Evolutionary conservation across 2,888 invertebrate species (phyloP).

Genomic region (Hypsopygia costalis): DNA sequence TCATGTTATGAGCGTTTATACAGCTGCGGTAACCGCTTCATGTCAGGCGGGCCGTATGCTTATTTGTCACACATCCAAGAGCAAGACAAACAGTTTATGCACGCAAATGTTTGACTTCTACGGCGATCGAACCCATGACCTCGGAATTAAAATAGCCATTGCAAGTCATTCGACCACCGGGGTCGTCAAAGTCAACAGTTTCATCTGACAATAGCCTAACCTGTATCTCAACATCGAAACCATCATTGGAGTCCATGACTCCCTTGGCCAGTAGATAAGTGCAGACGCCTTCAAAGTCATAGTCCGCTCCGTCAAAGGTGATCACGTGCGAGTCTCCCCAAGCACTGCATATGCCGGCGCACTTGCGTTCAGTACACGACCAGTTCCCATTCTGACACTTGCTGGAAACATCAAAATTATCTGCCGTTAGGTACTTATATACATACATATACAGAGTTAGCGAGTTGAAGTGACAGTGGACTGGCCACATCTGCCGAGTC

Average conservation of each 20-base stretch:
- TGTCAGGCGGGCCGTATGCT: too few species aligned
- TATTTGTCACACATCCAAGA: too few species aligned
- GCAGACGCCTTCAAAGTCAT: slow-evolving; percentile 94
- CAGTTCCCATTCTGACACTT: slow-evolving; percentile 88
- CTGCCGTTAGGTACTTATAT: too few species aligned
- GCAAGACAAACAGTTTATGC: neutral
- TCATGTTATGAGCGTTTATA: too few species aligned
- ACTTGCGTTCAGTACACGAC: slow-evolving; percentile 87
- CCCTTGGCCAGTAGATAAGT: slow-evolving; percentile 92
- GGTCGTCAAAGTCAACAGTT: too few species aligned
- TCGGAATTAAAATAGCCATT: too few species aligned
- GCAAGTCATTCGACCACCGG: too few species aligned
- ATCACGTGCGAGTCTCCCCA: slow-evolving; percentile 96
- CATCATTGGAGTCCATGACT: slow-evolving; percentile 77
- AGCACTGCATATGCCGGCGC: slow-evolving; percentile 89
- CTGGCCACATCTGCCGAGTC: too few species aligned
- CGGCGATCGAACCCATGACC: neutral
- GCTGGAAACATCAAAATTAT: slow-evolving; percentile 56
- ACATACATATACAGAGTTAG: too few species aligned
- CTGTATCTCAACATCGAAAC: slow-evolving; percentile 89
- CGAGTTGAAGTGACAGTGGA: too few species aligned
- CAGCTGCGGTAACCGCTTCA: too few species aligned
- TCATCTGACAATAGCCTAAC: slow-evolving; percentile 40
- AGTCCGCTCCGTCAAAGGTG: slow-evolving; percentile 91
- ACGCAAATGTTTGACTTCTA: neutral